phyloP scores from a whole-genome alignment of 2,888 invertebrate genomes.

The Exephanes ischioxanthus region DNA sequence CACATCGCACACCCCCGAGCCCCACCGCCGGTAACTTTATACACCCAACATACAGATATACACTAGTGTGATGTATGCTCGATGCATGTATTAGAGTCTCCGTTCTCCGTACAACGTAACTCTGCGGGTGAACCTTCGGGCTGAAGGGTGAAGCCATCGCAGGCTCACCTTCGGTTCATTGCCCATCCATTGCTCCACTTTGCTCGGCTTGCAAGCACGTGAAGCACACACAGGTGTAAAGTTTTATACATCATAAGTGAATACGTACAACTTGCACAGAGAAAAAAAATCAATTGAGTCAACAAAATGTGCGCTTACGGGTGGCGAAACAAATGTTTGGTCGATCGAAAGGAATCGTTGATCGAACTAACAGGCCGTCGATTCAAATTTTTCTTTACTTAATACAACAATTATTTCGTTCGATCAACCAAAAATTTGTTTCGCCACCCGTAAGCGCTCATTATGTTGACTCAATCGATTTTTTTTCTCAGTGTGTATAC shows the following conservation, averaged over 20 bases:
- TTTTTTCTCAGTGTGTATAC: too few species aligned
- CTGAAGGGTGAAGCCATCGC: conserved; percentile 40
- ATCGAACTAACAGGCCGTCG: too few species aligned
- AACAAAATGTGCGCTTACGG: too few species aligned
- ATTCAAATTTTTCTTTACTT: too few species aligned
- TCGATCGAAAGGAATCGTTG: too few species aligned
- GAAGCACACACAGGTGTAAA: not conserved
- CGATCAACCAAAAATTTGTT: too few species aligned
- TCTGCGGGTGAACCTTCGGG: conserved; percentile 60
- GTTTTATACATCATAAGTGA: not conserved
- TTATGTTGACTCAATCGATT: too few species aligned
- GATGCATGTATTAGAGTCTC: conserved; percentile 25
- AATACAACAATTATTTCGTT: too few species aligned
- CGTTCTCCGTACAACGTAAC: conserved; percentile 65
- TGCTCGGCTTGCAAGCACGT: conserved; percentile 2
- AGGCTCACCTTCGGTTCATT: conserved; percentile 53
- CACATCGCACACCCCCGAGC: conserved; percentile 8
- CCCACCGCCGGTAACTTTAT: conserved; percentile 33
- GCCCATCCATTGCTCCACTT: conserved; percentile 63
- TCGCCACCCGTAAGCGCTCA: too few species aligned
- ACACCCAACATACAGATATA: conserved; percentile 5
- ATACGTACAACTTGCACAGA: not conserved
- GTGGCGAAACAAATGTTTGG: too few species aligned
- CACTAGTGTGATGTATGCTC: conserved; percentile 2
- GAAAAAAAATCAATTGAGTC: too few species aligned